Evolutionary conservation across 2,888 invertebrate genomes (phyloP).

Genomic region (Penaeus monodon): DNA sequence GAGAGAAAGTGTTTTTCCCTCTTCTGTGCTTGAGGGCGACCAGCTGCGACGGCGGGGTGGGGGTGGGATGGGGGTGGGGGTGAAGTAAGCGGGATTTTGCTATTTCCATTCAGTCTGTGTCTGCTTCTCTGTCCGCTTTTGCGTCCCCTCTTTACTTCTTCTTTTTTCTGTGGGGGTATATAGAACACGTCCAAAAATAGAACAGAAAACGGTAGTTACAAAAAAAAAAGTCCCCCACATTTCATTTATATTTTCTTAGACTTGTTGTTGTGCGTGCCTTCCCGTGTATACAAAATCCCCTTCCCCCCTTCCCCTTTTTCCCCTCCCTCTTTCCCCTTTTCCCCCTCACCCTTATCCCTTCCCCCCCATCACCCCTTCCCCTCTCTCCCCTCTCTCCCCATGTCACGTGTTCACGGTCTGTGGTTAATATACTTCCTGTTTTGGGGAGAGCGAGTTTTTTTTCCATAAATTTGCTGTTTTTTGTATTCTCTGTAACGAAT

Average conservation of each 20-base stretch:
- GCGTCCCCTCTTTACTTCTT: not conserved
- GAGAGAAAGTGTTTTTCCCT: not conserved
- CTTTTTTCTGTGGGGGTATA: not conserved
- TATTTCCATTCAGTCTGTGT: too few species aligned
- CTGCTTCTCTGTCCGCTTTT: not conserved
- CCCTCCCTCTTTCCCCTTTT: too few species aligned
- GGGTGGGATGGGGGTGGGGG: not conserved
- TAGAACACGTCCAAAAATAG: too few species aligned
- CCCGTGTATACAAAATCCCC: not conserved
- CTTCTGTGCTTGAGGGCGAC: not conserved
- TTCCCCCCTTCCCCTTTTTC: not conserved
- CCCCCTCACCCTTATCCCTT: not conserved
- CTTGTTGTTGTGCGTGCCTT: too few species aligned
- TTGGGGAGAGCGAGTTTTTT: too few species aligned
- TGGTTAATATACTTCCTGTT: constrained; percentile 8
- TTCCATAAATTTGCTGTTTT: too few species aligned
- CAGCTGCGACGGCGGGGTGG: too few species aligned
- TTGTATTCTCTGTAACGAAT: too few species aligned
- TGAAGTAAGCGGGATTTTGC: not conserved
- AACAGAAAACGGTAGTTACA: too few species aligned
- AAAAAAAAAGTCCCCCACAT: too few species aligned
- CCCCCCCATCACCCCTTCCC: not conserved
- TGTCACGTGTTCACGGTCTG: not conserved
- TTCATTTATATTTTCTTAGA: too few species aligned
- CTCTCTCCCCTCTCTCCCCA: not conserved